A percentile compares a stretch with the other conserved stretches of the same genome.
Evolutionary conservation across 2,797 vertebrate species (phyloP).

Genomic region (Enteromius fasciolatus): DNA sequence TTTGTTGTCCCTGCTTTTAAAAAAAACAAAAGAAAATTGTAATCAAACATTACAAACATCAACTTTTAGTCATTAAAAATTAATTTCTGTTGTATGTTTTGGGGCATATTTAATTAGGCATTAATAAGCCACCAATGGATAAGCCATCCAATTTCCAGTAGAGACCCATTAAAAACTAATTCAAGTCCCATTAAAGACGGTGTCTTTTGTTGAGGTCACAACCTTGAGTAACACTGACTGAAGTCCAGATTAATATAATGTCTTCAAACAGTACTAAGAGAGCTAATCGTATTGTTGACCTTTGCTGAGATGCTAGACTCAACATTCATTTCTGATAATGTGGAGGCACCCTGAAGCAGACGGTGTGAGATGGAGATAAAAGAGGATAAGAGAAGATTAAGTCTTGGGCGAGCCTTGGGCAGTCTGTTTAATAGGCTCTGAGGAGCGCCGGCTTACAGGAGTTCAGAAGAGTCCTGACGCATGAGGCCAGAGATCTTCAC

Average conservation of each 20-base stretch:
- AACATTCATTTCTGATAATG: neutral
- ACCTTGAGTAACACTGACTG: neutral
- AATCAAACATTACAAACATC: neutral
- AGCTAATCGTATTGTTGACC: neutral
- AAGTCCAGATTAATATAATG: neutral
- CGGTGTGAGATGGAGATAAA: neutral
- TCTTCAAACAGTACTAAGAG: neutral
- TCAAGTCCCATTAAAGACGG: too few relatives aligned
- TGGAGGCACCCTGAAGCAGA: neutral
- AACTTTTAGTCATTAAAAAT: neutral
- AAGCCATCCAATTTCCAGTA: too few relatives aligned
- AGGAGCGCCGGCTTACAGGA: neutral
- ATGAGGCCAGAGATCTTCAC: constrained; percentile 2
- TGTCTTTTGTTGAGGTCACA: neutral
- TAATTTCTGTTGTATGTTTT: too few relatives aligned
- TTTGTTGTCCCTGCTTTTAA: neutral
- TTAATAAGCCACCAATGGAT: too few relatives aligned
- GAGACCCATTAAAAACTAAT: too few relatives aligned
- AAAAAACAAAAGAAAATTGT: too few relatives aligned
- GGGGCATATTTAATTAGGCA: too few relatives aligned
- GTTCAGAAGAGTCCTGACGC: neutral
- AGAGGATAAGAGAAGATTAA: constrained; percentile 13
- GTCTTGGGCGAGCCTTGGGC: neutral
- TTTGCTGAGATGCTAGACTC: neutral
- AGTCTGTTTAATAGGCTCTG: constrained; percentile 9